Percentiles rank a stretch among this genome's conserved stretches.
phyloP scores from a whole-genome alignment of 2,113 vertebrate species.

The Rallus limicola region DNA sequence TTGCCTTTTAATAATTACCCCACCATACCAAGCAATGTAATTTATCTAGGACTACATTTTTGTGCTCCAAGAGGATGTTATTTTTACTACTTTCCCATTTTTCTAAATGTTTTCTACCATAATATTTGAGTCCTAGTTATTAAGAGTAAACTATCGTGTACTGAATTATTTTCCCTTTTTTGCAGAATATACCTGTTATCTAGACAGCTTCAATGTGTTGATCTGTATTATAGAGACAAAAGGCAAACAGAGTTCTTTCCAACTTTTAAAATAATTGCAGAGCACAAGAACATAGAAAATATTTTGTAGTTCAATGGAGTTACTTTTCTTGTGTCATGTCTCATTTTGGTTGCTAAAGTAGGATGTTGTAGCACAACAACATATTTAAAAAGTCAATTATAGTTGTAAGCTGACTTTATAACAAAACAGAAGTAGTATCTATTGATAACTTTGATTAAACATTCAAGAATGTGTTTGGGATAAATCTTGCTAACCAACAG shows the following conservation, averaged over 20 bases:
- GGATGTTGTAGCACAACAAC: neutral
- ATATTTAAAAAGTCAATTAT: neutral
- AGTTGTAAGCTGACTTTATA: neutral
- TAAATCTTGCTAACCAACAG: neutral
- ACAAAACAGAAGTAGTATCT: neutral
- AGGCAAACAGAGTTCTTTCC: neutral
- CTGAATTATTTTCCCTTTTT: neutral
- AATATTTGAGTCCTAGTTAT: neutral
- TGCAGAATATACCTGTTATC: neutral
- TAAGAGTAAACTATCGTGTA: neutral
- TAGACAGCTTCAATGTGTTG: neutral
- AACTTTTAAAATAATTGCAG: neutral
- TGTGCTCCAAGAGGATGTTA: neutral
- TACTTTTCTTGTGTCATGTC: neutral
- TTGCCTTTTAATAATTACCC: neutral
- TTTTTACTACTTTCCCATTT: neutral
- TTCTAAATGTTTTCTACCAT: neutral
- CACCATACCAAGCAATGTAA: neutral
- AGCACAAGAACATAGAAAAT: neutral
- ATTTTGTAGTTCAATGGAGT: neutral
- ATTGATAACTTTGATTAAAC: neutral
- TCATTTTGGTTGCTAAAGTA: neutral
- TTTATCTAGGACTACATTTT: neutral
- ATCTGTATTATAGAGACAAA: neutral
- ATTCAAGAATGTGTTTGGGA: neutral